Percentiles rank a stretch among this genome's conserved stretches.
Conservation (phyloP, 2,113 vertebrate genomes). For the Callochromis pleurospilus region DNA sequence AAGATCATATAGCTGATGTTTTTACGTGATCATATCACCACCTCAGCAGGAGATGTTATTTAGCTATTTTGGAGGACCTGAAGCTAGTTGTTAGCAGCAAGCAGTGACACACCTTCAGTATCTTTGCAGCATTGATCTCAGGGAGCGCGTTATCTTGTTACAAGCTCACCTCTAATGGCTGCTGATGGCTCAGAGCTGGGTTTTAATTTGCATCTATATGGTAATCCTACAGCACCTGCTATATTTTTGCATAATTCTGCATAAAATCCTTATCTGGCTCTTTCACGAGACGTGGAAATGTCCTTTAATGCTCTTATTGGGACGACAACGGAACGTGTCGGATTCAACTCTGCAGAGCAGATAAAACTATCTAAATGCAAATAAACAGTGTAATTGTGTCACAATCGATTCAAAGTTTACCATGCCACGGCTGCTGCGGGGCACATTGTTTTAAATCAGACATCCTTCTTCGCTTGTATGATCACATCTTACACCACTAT, state of each 20-base stretch:
- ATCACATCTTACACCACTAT: neutral
- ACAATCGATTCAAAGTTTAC: conserved; percentile 20
- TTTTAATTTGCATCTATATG: conserved; percentile 18
- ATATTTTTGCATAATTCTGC: conserved; percentile 47
- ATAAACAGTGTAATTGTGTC: conserved; percentile 46
- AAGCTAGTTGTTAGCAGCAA: neutral
- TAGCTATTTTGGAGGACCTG: neutral
- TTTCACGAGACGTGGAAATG: neutral
- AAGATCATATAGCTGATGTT: neutral
- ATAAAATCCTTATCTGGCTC: conserved; percentile 23
- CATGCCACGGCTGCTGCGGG: neutral
- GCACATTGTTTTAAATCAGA: neutral
- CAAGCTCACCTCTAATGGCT: conserved; percentile 17
- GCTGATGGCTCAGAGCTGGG: neutral
- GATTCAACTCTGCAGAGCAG: conserved; percentile 22
- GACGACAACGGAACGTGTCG: neutral
- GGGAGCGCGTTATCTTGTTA: neutral
- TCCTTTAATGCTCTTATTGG: conserved; percentile 19
- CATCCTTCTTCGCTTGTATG: neutral
- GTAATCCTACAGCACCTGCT: conserved; percentile 18
- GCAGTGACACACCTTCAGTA: neutral
- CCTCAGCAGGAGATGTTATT: neutral
- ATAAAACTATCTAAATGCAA: conserved; percentile 66
- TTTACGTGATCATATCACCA: neutral
- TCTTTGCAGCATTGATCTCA: neutral